Conservation (phyloP, 2,888 invertebrate species). For the Tinea semifulvella region DNA sequence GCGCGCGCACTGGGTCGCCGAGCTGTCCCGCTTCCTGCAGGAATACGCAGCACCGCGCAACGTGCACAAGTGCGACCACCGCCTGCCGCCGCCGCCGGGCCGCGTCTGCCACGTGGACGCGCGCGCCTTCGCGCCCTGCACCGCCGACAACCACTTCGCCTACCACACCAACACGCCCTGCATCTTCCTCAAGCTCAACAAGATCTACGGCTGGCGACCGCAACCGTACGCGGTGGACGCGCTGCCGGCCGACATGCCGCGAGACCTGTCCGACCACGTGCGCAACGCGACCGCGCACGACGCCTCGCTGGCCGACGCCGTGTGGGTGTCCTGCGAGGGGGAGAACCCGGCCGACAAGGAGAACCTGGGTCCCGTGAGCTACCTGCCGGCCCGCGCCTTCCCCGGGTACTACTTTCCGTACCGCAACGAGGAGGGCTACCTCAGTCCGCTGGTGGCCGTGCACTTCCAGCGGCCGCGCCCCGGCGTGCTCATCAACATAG, state of each 20-base stretch:
- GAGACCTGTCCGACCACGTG: conserved; percentile 74
- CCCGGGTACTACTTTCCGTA: conserved; percentile 92
- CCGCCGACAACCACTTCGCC: conserved; percentile 85
- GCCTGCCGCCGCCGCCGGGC: conserved; percentile 72
- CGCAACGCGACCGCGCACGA: conserved; percentile 54
- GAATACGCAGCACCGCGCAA: conserved; percentile 72
- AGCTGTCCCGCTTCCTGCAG: conserved; percentile 43
- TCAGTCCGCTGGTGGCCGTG: conserved; percentile 88
- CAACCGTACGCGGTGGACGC: conserved; percentile 77
- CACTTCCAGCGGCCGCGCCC: conserved; percentile 73
- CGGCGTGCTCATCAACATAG: conserved; percentile 74
- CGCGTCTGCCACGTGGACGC: conserved; percentile 91
- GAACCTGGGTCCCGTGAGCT: conserved; percentile 86
- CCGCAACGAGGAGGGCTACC: conserved; percentile 85
- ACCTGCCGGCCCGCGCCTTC: conserved; percentile 84
- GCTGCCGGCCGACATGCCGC: conserved; percentile 80
- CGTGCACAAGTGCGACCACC: conserved; percentile 79
- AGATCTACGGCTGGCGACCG: conserved; percentile 92
- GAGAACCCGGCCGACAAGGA: conserved; percentile 94
- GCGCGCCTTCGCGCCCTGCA: conserved; percentile 81
- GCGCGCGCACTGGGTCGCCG: conserved; percentile 81
- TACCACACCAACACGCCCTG: conserved; percentile 94
- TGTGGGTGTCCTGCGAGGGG: conserved; percentile 94
- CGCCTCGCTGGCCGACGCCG: conserved; percentile 74
- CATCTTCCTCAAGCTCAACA: conserved; percentile 94